A percentile compares a stretch with the other conserved stretches of the same genome.
Evolutionary conservation across 2,888 invertebrate genomes (phyloP).

Genomic region (Agrilus cyanescens): DNA sequence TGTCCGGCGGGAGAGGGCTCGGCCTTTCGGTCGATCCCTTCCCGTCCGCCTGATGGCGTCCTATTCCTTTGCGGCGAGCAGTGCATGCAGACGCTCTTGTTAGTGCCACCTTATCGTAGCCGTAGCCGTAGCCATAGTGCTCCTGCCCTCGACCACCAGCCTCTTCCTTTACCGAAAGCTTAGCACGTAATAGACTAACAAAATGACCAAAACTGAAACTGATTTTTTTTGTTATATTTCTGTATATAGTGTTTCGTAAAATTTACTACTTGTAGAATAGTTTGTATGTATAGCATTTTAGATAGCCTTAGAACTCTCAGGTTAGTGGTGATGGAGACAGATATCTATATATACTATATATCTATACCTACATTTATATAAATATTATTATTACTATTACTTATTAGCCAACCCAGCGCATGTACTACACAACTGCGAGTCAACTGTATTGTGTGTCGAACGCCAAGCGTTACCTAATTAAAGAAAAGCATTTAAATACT

Average conservation of each 20-base stretch:
- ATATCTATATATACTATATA: slow-evolving; percentile 22
- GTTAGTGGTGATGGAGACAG: slow-evolving; percentile 34
- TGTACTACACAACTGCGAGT: slow-evolving; percentile 33
- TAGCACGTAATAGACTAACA: slow-evolving; percentile 32
- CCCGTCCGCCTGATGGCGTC: slow-evolving; percentile 9
- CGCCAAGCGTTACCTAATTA: slow-evolving; percentile 24
- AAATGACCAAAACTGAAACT: slow-evolving; percentile 28
- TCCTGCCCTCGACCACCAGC: slow-evolving; percentile 18
- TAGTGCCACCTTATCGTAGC: slow-evolving; percentile 19
- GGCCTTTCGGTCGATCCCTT: slow-evolving; percentile 6
- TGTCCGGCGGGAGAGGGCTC: slow-evolving; percentile 20
- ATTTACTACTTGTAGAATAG: slow-evolving; percentile 33
- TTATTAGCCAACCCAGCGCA: slow-evolving; percentile 25
- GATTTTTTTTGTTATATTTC: slow-evolving; percentile 30
- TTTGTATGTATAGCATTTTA: slow-evolving; percentile 39
- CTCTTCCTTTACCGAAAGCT: slow-evolving; percentile 27
- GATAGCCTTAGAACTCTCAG: slow-evolving; percentile 36
- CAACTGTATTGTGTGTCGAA: slow-evolving; percentile 36
- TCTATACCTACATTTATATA: slow-evolving; percentile 7
- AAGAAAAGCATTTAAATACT: not conserved
- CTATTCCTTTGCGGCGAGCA: slow-evolving; percentile 24
- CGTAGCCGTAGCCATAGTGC: slow-evolving; percentile 11
- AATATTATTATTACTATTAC: slow-evolving; percentile 4
- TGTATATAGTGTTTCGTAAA: slow-evolving; percentile 36
- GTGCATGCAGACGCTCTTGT: slow-evolving; percentile 23